phyloP scores from a whole-genome alignment of 2,113 vertebrate genomes.

The Anser cygnoides region DNA sequence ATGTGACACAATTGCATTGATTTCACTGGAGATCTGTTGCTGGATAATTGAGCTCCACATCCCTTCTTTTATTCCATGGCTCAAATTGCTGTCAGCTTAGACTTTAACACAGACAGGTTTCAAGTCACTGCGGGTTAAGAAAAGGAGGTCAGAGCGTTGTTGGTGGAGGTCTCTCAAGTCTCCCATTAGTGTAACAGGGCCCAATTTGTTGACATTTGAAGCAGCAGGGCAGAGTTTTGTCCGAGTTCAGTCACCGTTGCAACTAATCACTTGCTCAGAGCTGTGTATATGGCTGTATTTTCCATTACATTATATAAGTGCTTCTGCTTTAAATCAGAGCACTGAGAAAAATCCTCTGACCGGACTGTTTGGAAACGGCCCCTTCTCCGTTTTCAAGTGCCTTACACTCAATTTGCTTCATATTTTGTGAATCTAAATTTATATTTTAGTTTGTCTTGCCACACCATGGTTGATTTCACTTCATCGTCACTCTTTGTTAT shows the following conservation, averaged over 20 bases:
- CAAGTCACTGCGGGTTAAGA: background rate
- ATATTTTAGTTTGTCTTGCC: background rate
- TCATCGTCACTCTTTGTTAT: background rate
- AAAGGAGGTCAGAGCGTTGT: background rate
- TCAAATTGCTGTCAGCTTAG: slow-evolving; percentile 44
- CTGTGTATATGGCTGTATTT: slow-evolving; percentile 31
- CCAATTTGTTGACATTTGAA: slow-evolving; percentile 18
- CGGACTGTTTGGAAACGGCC: background rate
- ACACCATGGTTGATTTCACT: background rate
- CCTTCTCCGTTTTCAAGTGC: background rate
- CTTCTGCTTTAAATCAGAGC: slow-evolving; percentile 48
- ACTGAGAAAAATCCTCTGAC: background rate
- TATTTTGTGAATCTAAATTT: background rate
- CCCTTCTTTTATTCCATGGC: background rate
- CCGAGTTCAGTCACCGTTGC: background rate
- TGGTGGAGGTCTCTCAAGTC: background rate
- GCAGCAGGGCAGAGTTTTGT: background rate
- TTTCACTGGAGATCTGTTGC: slow-evolving; percentile 31
- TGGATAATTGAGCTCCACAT: slow-evolving; percentile 30
- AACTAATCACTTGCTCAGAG: slow-evolving; percentile 28
- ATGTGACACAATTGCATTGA: slow-evolving; percentile 57
- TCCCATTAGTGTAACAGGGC: background rate
- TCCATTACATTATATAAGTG: slow-evolving; percentile 49
- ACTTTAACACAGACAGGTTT: background rate
- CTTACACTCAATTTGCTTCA: background rate